Conservation (phyloP, 2,888 invertebrate species). For the Microctonus hyperodae region DNA sequence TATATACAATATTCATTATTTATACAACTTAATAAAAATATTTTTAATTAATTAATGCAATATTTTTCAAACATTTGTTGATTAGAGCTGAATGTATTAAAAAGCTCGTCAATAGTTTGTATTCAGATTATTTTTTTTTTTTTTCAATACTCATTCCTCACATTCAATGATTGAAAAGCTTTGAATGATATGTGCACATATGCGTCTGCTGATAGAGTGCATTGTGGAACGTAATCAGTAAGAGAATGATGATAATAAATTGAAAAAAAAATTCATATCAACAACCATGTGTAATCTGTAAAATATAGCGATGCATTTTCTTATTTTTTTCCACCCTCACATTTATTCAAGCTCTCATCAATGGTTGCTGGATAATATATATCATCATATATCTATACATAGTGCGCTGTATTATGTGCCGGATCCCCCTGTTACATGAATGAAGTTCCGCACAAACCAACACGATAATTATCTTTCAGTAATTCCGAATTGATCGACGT, state of each 20-base stretch:
- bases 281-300: not conserved
- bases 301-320: not conserved
- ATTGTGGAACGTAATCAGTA: not conserved
- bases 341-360: not conserved
- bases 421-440: slow-evolving; percentile 19
- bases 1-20: no score
- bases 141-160: no score
- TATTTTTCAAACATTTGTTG: no score
- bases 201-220: not conserved
- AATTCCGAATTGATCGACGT: slow-evolving; percentile 54
- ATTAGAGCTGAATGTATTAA: not conserved
- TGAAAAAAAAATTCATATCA: not conserved
- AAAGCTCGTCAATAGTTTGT: not conserved
- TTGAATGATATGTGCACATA: not conserved
- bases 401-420: not conserved
- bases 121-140: not conserved
- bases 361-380: no score
- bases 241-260: not conserved
- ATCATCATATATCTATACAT: no score
- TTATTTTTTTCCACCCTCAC: not conserved
- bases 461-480: slow-evolving; percentile 51
- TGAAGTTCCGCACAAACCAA: slow-evolving; percentile 25
- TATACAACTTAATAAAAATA: no score
- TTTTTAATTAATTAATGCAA: no score
- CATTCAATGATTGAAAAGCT: not conserved